phyloP scores from a whole-genome alignment of 2,888 invertebrate genomes.

The Ctena decussata region DNA sequence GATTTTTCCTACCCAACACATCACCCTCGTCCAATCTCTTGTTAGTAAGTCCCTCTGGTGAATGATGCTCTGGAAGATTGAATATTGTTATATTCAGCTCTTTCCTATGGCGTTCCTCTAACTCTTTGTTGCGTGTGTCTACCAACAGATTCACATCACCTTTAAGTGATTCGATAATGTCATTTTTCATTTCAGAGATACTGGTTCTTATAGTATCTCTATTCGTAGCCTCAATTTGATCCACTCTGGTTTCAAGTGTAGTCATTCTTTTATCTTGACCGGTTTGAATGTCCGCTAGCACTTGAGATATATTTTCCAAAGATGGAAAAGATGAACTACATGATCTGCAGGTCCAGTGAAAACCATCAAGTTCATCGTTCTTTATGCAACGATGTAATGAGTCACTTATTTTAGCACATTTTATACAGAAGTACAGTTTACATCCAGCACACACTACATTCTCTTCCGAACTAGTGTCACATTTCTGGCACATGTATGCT shows the following conservation, averaged over 20 bases:
- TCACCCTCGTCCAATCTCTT: background rate
- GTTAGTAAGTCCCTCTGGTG: background rate
- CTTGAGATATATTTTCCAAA: background rate
- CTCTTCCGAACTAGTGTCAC: background rate
- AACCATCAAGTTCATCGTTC: background rate
- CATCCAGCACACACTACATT: background rate
- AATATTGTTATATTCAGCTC: background rate
- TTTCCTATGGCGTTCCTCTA: background rate
- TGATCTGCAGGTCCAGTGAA: background rate
- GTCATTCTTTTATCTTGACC: background rate
- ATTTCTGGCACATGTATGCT: background rate
- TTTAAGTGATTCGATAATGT: background rate
- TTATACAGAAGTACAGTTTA: background rate
- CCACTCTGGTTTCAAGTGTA: background rate
- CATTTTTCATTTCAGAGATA: background rate
- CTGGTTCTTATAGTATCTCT: background rate
- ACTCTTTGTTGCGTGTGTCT: background rate
- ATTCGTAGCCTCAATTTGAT: background rate
- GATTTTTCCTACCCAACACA: background rate
- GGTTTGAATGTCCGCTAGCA: background rate
- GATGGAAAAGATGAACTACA: background rate
- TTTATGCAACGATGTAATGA: background rate
- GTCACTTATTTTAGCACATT: background rate
- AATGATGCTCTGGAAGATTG: background rate
- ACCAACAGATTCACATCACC: background rate